Percentiles rank a stretch among this genome's conserved stretches.
These are phyloP conservation scores for Neodon shergylaensis DNA, from an alignment of 2,113 vertebrate genomes.

Conservation along the genomic window DNA sequence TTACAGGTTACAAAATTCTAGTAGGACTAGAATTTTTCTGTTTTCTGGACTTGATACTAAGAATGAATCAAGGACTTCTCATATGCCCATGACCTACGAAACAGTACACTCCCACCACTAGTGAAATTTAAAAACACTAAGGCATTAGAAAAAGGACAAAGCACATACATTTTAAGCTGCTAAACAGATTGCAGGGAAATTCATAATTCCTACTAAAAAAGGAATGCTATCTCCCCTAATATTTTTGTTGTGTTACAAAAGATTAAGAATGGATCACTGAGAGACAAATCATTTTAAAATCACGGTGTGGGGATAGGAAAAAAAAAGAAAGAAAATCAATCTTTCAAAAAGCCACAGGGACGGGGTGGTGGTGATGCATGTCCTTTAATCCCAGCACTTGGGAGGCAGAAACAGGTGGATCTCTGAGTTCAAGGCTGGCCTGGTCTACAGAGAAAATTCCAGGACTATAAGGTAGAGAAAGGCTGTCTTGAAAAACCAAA, in stretches of 20 bases:
- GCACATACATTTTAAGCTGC: neutral
- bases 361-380: too few species aligned
- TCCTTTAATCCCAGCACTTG: too few species aligned
- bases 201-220: slow-evolving; percentile 23
- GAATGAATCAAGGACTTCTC: neutral
- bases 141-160: slow-evolving; percentile 30
- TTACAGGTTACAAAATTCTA: neutral
- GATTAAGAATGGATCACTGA: neutral
- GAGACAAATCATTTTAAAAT: slow-evolving; percentile 23
- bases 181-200: slow-evolving; percentile 34
- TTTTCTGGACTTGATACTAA: neutral
- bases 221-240: neutral
- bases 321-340: slow-evolving; percentile 31
- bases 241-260: slow-evolving; percentile 22
- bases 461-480: too few species aligned
- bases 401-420: too few species aligned
- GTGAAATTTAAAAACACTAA: neutral
- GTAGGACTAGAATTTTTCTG: neutral
- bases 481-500: too few species aligned
- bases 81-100: neutral
- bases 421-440: too few species aligned
- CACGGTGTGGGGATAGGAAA: neutral
- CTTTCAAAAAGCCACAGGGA: slow-evolving; percentile 9
- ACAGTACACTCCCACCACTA: neutral
- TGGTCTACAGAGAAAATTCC: too few species aligned